Conservation (phyloP, 1,140 invertebrate species). For the Drosophila novamexicana region DNA sequence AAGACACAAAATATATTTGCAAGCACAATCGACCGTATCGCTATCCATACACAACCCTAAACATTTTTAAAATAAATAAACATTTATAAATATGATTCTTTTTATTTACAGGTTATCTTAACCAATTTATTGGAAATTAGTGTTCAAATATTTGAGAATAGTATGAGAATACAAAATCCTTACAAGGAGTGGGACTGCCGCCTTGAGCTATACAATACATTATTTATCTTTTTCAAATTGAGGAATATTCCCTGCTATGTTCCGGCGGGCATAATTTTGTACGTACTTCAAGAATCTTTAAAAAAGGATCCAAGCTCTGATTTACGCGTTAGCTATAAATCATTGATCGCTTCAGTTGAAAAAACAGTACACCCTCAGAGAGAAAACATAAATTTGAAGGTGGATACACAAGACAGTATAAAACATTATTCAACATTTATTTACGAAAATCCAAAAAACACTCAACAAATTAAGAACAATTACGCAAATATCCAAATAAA, state of each 20-base stretch:
- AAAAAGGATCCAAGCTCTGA: slow-evolving; percentile 23
- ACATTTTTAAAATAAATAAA: not conserved
- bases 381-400: slow-evolving; percentile 28
- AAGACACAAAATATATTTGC: too few relatives aligned
- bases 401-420: not conserved
- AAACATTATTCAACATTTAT: not conserved
- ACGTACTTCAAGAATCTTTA: slow-evolving; percentile 33
- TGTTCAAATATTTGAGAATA: slow-evolving; percentile 24
- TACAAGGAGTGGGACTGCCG: slow-evolving; percentile 16
- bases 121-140: slow-evolving; percentile 43
- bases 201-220: slow-evolving; percentile 31
- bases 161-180: not conserved
- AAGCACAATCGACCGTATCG: too few relatives aligned
- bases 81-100: not conserved
- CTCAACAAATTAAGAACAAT: not conserved
- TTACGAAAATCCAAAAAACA: not conserved
- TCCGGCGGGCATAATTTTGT: slow-evolving; percentile 37
- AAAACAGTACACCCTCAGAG: slow-evolving; percentile 45
- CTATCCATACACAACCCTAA: too few relatives aligned
- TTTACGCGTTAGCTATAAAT: slow-evolving; percentile 15
- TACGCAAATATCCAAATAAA: not conserved
- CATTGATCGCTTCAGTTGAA: slow-evolving; percentile 28
- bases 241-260: slow-evolving; percentile 30
- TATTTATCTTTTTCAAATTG: slow-evolving; percentile 24
- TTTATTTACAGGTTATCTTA: slow-evolving; percentile 34